Evolutionary conservation across 2,797 vertebrate genomes (phyloP).

Genomic region (Paguma larvata): DNA sequence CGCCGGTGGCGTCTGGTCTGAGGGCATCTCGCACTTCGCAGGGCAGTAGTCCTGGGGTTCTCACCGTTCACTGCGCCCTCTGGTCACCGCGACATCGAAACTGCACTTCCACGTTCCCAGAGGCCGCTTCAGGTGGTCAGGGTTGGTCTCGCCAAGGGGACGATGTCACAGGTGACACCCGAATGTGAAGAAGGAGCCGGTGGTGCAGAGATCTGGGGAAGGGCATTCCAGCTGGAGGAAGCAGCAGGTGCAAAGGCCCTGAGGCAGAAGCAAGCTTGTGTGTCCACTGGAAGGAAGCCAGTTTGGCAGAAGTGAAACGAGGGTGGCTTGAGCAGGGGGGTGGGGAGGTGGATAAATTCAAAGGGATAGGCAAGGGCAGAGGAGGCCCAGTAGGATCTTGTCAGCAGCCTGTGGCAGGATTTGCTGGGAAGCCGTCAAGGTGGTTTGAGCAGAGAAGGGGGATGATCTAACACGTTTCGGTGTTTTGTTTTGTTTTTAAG

Average conservation of each 20-base stretch:
- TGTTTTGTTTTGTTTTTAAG: no score
- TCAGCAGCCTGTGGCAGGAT: fast-evolving
- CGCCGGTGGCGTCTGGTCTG: neutral
- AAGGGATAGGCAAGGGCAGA: neutral
- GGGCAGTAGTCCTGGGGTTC: neutral
- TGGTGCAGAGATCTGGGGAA: neutral
- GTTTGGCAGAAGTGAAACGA: neutral
- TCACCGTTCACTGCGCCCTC: fast-evolving
- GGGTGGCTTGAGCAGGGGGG: fast-evolving
- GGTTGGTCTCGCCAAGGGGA: neutral
- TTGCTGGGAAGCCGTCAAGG: neutral
- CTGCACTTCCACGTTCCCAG: neutral
- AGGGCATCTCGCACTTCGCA: neutral
- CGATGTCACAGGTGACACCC: neutral
- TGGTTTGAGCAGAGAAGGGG: neutral
- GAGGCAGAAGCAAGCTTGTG: neutral
- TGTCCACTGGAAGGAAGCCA: neutral
- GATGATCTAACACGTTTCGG: neutral
- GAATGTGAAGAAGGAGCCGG: neutral
- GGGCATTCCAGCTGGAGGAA: neutral
- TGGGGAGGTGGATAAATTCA: neutral
- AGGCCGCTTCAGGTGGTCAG: neutral
- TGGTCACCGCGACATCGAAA: neutral
- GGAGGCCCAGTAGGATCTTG: neutral
- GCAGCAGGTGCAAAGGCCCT: neutral